Base-by-base conservation (phyloP, 2,113 vertebrate species). In the Procavia capensis region DNA sequence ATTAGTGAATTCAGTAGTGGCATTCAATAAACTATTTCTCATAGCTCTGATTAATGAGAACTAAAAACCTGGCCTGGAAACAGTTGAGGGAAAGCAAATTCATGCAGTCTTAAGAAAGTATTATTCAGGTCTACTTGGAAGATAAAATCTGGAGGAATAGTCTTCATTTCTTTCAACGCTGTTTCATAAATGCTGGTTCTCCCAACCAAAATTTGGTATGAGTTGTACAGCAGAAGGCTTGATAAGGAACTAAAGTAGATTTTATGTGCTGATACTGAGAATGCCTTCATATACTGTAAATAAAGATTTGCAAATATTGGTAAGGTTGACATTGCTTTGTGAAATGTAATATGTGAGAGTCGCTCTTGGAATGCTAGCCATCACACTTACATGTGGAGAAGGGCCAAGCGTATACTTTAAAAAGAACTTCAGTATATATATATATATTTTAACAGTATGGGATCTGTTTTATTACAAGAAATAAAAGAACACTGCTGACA, bases 381-480 rank as follows among this genome's bases (percentile, higher is more conserved):
- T 82, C 31, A 45, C 4, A 34, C n/a, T 7, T 17, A 13, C 19
- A 9, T 7, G 22, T 84, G 34, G 47, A 43, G 61, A 64, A 70
- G 34, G 36, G 24, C 34, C 66, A 34, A 17, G 29, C 63, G 3
- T 25, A 4, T 76, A 41, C n/a, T 57, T 92, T 54, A 86, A 85
- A 94, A 66, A 54, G 34, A 86, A 93, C 41, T 63, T 19, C 3
- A 45, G 29, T 19, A 63, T 22, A 76, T 41, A 2, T 31, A 27
- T 31, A 5, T 54, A 59, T 59, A 59, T 13, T 82, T 59, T 41
- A 80, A 63, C 11, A 64, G 5, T 22, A 3, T 70, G 20, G 24
- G 1, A 31, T 92, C 19, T 74, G 17, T 92, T 93, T 95, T 93
- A 19, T 90, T 43, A 76, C n/a, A 85, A 64, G 72, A 93, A 95